Conservation (phyloP, 2,113 vertebrate genomes). For the Agapornis roseicollis region DNA sequence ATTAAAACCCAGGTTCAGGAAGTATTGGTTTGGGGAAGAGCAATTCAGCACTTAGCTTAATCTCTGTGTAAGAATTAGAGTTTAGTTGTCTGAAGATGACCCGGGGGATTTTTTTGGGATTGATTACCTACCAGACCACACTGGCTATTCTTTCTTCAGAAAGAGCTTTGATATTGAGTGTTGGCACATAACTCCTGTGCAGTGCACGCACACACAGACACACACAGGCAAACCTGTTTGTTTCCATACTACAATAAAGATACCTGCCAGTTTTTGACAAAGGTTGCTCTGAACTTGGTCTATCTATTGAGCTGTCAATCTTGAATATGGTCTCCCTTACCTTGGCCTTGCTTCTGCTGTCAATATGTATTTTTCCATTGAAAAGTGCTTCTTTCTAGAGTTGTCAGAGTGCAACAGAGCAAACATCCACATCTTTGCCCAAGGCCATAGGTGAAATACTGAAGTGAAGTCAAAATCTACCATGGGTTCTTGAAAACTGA, state of each 20-base stretch:
- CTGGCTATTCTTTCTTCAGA: not conserved
- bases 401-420: not conserved
- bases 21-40: not conserved
- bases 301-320: not conserved
- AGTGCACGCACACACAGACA: fast-evolving
- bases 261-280: not conserved
- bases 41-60: not conserved
- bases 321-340: not conserved
- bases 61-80: not conserved
- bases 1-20: not conserved
- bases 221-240: not conserved
- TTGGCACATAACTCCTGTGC: not conserved
- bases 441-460: not conserved
- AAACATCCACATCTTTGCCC: not conserved
- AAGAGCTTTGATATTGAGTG: not conserved
- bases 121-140: not conserved
- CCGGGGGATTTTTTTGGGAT: not conserved
- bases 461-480: not conserved
- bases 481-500: not conserved
- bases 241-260: not conserved
- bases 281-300: not conserved
- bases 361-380: not conserved
- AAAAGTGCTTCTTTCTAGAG: not conserved
- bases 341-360: not conserved
- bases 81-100: not conserved